These are phyloP conservation scores for Equus przewalskii DNA, from an alignment of 2,113 vertebrate species.

Conservation along the genomic window DNA sequence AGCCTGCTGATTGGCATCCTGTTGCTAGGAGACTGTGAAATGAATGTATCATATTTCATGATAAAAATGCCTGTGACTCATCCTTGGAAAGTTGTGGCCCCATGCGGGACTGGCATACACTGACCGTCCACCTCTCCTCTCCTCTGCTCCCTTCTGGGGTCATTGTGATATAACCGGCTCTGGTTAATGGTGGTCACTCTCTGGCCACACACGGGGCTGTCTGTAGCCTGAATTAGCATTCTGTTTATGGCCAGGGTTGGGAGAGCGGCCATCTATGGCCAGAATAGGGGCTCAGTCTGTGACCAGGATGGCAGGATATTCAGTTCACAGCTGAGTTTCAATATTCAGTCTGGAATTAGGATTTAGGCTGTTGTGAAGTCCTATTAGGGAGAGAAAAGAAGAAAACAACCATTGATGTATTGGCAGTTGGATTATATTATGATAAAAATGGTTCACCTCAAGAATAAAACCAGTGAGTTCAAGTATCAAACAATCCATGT, in stretches of 20 bases:
- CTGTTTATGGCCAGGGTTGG: not conserved
- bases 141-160: not conserved
- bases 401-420: not conserved
- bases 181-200: not conserved
- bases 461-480: not conserved
- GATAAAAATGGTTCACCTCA: slow-evolving; percentile 48
- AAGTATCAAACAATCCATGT: slow-evolving; percentile 9
- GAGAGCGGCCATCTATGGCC: not conserved
- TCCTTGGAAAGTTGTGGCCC: not conserved
- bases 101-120: not conserved
- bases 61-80: slow-evolving; percentile 51
- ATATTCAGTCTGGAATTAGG: not conserved
- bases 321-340: not conserved
- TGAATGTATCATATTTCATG: slow-evolving; percentile 55
- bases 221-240: not conserved
- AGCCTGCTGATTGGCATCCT: slow-evolving; percentile 56
- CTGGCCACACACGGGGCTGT: not conserved
- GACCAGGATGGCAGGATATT: not conserved
- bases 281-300: not conserved
- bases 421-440: slow-evolving; percentile 22
- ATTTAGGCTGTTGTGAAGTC: not conserved
- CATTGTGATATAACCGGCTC: not conserved
- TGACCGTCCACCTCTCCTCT: not conserved
- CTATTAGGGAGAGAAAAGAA: not conserved
- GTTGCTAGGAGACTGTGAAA: slow-evolving; percentile 76